Conservation (phyloP, 2,113 vertebrate species). For the Passer domesticus region DNA sequence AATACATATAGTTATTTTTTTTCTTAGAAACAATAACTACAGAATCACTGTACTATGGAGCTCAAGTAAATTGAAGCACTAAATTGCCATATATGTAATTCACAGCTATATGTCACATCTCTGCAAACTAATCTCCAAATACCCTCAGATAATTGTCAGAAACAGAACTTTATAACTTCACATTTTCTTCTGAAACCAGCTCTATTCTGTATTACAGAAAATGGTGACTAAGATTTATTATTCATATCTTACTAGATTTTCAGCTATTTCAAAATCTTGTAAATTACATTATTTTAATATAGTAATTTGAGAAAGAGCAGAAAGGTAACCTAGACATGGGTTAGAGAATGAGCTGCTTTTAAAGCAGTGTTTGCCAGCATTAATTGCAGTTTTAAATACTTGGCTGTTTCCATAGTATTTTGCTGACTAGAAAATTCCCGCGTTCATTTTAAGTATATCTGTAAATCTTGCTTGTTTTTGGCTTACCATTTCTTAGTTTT, state of each 20-base stretch:
- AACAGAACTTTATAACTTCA: neutral
- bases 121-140: conserved; percentile 11
- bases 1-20: neutral
- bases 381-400: neutral
- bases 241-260: neutral
- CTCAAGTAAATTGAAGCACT: neutral
- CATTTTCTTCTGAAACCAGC: neutral
- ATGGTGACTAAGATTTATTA: neutral
- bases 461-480: neutral
- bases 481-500: neutral
- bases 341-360: neutral
- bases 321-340: neutral
- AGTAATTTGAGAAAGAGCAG: neutral
- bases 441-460: neutral
- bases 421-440: neutral
- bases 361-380: neutral
- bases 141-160: neutral
- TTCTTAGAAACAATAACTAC: neutral
- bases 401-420: neutral
- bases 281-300: neutral
- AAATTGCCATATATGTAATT: conserved; percentile 2
- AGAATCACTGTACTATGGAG: neutral
- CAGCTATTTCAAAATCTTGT: neutral
- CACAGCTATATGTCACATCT: neutral
- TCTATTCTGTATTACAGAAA: neutral